Evolutionary conservation across 2,888 invertebrate species (phyloP).

Genomic region (Orchestes rusci): DNA sequence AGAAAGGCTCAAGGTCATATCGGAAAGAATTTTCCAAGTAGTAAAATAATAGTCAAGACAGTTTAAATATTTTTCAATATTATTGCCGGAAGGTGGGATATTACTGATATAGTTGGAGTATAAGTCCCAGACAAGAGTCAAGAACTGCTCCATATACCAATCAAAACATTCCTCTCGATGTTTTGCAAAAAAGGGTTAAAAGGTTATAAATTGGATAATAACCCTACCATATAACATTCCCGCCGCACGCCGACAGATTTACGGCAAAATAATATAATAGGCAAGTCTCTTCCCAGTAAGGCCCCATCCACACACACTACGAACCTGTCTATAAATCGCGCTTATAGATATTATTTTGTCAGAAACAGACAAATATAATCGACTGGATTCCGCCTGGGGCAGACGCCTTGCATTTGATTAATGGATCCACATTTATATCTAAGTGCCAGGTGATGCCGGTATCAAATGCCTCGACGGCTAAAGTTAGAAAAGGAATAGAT

Average conservation of each 20-base stretch:
- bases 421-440: constrained; percentile 33
- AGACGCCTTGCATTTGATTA: constrained; percentile 33
- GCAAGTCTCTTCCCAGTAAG: not conserved
- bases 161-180: too few relatives aligned
- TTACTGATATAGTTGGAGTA: too few relatives aligned
- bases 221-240: constrained; percentile 11
- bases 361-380: constrained; percentile 37
- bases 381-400: constrained; percentile 22
- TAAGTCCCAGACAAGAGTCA: too few relatives aligned
- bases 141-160: too few relatives aligned
- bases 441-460: too few relatives aligned
- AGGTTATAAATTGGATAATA: constrained; percentile 20
- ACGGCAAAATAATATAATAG: constrained; percentile 4
- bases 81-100: too few relatives aligned
- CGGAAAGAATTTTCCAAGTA: too few relatives aligned
- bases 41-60: too few relatives aligned
- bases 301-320: constrained; percentile 7
- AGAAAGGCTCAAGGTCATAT: too few relatives aligned
- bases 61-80: too few relatives aligned
- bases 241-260: constrained; percentile 1
- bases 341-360: constrained; percentile 39
- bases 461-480: too few relatives aligned
- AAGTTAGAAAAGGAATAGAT: too few relatives aligned
- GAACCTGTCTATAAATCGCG: constrained; percentile 29
- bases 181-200: not conserved